These are phyloP conservation scores for Sycon ciliatum DNA, from an alignment of 37 sponge, comb jelly and placozoan species.

Conservation along the genomic window DNA sequence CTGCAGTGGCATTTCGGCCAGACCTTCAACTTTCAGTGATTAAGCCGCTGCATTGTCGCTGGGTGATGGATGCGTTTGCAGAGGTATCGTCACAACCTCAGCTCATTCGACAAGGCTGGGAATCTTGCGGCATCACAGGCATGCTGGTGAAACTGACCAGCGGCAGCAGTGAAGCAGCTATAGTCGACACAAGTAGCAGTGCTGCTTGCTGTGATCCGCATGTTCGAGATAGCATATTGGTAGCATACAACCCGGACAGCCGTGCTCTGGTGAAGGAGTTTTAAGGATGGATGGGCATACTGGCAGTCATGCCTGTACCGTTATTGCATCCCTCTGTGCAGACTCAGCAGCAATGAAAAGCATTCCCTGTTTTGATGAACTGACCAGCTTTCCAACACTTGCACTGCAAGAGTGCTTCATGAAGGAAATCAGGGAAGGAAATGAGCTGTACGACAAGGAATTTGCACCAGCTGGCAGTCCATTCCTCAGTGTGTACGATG, in stretches of 20 bases:
- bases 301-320: neutral
- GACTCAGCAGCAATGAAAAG: neutral
- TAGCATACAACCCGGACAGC: no score
- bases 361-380: neutral
- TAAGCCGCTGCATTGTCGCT: neutral
- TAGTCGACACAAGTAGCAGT: no score
- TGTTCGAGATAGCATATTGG: no score
- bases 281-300: neutral
- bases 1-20: neutral
- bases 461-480: neutral
- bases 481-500: neutral
- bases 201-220: no score
- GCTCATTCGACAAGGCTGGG: neutral
- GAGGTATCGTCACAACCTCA: neutral
- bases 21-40: neutral
- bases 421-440: neutral
- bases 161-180: no score
- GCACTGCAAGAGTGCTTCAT: neutral
- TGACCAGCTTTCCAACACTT: neutral
- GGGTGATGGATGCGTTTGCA: neutral
- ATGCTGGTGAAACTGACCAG: no score
- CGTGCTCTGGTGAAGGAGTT: no score
- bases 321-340: neutral
- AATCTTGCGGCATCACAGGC: neutral
- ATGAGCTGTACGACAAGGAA: neutral